These are phyloP conservation scores for Laupala kohalensis DNA, from an alignment of 1,140 invertebrate genomes.

Conservation along the genomic window DNA sequence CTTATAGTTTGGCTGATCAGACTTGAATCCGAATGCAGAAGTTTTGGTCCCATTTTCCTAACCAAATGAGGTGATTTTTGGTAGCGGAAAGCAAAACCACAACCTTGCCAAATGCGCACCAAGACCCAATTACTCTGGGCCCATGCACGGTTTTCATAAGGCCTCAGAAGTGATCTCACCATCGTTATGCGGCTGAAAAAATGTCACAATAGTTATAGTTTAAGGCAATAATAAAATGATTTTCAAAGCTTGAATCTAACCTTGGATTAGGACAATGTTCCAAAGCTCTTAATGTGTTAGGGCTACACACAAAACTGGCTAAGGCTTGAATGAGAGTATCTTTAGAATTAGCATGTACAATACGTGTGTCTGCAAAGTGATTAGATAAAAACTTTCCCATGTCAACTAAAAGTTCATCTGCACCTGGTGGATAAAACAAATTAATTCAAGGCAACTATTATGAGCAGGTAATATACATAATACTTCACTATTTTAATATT, in stretches of 20 bases:
- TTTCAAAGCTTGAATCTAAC: conserved; percentile 20
- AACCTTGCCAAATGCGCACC: conserved; percentile 70
- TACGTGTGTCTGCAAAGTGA: conserved; percentile 60
- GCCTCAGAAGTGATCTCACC: conserved; percentile 51
- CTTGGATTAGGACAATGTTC: conserved; percentile 43
- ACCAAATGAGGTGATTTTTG: conserved; percentile 42
- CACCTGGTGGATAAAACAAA: conserved; percentile 24
- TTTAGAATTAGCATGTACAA: conserved; percentile 60
- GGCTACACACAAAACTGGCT: conserved; percentile 52
- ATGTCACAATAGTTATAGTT: not conserved
- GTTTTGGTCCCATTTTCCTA: conserved; percentile 33
- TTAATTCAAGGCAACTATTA: not conserved
- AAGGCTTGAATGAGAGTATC: conserved; percentile 63
- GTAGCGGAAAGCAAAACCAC: conserved; percentile 70
- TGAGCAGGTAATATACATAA: not conserved
- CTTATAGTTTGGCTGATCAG: conserved; percentile 32
- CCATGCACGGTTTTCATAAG: conserved; percentile 74
- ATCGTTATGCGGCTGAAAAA: conserved; percentile 34
- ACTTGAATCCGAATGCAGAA: conserved; percentile 28
- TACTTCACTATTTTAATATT: not conserved
- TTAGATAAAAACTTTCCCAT: conserved; percentile 58
- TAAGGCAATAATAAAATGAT: not conserved
- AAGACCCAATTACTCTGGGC: conserved; percentile 77
- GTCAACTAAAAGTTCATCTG: conserved; percentile 36
- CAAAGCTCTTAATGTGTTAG: conserved; percentile 41